Evolutionary conservation across 2,113 vertebrate genomes (phyloP).

Genomic region (Ammodytes marinus): DNA sequence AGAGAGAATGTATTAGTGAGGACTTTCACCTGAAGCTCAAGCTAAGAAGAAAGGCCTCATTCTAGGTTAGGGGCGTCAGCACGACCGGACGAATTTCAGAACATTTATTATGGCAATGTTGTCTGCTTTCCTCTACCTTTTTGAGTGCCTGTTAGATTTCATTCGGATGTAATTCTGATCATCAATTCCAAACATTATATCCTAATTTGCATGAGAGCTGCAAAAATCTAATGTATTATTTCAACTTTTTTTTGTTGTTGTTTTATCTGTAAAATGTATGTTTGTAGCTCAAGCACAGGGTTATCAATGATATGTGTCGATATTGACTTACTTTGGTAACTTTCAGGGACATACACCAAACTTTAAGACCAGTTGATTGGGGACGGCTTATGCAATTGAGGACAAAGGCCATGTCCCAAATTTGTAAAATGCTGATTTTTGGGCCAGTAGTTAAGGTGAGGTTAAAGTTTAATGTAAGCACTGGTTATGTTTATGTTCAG

Average conservation of each 20-base stretch:
- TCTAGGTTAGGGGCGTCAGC: constrained; percentile 49
- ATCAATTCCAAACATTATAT: not conserved
- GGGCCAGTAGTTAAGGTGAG: too few species aligned
- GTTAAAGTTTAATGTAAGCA: too few species aligned
- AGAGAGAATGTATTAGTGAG: constrained; percentile 26
- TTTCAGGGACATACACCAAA: too few species aligned
- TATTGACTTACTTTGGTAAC: too few species aligned
- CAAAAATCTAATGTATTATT: not conserved
- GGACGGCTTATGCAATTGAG: too few species aligned
- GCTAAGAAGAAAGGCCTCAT: constrained; percentile 49
- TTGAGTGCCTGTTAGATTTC: not conserved
- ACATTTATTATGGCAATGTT: constrained; percentile 26
- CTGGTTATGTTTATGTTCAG: too few species aligned
- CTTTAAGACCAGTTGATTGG: too few species aligned
- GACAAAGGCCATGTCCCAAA: too few species aligned
- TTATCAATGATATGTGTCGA: too few species aligned
- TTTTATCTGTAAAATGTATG: not conserved
- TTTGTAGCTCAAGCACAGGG: not conserved
- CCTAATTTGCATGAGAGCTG: not conserved
- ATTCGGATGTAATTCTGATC: constrained; percentile 3
- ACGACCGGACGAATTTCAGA: constrained; percentile 1
- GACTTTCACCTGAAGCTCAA: constrained; percentile 59
- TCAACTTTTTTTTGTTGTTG: not conserved
- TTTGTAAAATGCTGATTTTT: too few species aligned
- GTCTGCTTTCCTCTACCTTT: constrained; percentile 1